Evolutionary conservation across 2,888 invertebrate genomes (phyloP).

Genomic region (Spodoptera exigua): DNA sequence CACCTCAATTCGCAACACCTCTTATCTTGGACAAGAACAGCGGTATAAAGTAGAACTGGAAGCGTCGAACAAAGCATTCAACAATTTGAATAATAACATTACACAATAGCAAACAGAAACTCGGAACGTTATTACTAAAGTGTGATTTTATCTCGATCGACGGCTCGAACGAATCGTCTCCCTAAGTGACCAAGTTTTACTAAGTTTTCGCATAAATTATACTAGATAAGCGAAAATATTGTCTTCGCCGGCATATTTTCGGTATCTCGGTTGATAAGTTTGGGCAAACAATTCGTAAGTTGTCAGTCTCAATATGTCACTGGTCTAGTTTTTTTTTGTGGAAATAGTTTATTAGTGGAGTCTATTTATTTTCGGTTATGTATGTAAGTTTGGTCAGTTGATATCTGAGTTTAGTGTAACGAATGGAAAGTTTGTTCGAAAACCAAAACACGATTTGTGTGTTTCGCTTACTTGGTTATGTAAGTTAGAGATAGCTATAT

Average conservation of each 20-base stretch:
- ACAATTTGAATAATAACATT: conserved; percentile 55
- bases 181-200: conserved; percentile 80
- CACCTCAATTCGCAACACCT: conserved; percentile 2
- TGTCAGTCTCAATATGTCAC: conserved; percentile 69
- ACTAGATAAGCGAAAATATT: conserved; percentile 87
- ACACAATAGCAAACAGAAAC: conserved; percentile 39
- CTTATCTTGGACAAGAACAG: conserved; percentile 42
- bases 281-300: conserved; percentile 77
- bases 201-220: conserved; percentile 88
- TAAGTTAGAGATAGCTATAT: too few species aligned
- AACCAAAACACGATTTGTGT: too few species aligned
- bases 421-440: too few species aligned
- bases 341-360: too few species aligned
- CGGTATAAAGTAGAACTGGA: conserved; percentile 33
- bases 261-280: conserved; percentile 80
- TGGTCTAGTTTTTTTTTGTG: conserved; percentile 48
- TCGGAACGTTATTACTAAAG: conserved; percentile 47
- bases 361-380: too few species aligned
- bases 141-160: conserved; percentile 80
- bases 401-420: neutral
- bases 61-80: conserved; percentile 48
- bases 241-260: conserved; percentile 85
- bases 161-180: conserved; percentile 80
- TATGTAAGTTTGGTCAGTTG: too few species aligned
- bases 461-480: too few species aligned